Base-by-base conservation (phyloP, 2,888 invertebrate species). In the Caenorhabditis wallacei region DNA sequence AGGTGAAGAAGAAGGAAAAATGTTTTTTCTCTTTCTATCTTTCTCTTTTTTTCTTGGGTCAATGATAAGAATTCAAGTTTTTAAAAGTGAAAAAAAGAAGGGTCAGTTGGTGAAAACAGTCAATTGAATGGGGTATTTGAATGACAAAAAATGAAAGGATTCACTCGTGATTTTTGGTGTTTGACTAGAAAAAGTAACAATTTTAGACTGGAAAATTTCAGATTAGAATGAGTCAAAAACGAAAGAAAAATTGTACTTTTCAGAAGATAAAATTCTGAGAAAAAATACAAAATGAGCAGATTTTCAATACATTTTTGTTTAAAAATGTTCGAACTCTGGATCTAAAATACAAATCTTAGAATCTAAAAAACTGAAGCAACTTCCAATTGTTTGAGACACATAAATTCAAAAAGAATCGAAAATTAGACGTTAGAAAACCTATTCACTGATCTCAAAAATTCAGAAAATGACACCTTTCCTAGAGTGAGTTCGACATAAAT, bases 1-100 rank as follows among this genome's bases (percentile, higher is more conserved):
- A 51, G 26, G 4, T 40, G 37, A 20, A 63, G 30, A 8, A n/a
- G n/a, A n/a, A 46, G 18, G 26, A 37, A 71, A 30, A 64, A 56
- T 43, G 74, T 64, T 30, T 13, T 57, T 37, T 70, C 30, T 30
- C 30, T 30, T 30, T 30, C 30, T 30, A 5, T 30, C 8, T 30
- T 30, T 30, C 30, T 3, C 30, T 43, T 43, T 40, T 54, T 24
- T 20, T 48, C 46, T 57, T 5, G 43, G 61, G 61, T 61, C 61
- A 59, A 20, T 71, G 71, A 71, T 71, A 71, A 71, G n/a, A 24
- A 71, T 57, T 59, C 71, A 4, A 70, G 70, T 70, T 70, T 71
- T 71, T 71, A 71, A 71, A 70, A 35, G 69, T 69, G 54, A 56
- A 43, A 57, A 43, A 43, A 43, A 13, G 40, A 18, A 7, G 18